Conservation (phyloP, 2,888 invertebrate genomes). For the Dorcus parallelipipedus region DNA sequence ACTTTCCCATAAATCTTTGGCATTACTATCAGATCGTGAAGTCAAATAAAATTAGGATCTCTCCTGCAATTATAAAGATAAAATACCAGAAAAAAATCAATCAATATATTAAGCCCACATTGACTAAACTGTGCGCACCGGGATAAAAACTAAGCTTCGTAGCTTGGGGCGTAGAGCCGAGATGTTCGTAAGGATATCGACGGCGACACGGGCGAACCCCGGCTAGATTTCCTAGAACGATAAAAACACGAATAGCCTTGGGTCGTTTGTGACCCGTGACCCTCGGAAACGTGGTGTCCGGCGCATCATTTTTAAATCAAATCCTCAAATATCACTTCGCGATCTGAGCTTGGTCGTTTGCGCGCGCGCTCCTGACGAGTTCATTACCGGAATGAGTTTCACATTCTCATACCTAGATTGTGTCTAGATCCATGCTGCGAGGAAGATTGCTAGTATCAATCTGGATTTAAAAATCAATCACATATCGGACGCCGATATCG, state of each 20-base stretch:
- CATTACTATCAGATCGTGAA: slow-evolving; percentile 22
- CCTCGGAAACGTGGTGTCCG: slow-evolving; percentile 7
- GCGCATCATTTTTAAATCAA: background rate
- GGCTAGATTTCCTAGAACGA: slow-evolving; percentile 22
- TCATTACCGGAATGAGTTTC: slow-evolving; percentile 23
- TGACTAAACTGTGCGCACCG: slow-evolving; percentile 4
- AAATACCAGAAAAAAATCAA: slow-evolving; percentile 14
- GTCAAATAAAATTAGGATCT: background rate
- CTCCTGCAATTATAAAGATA: slow-evolving; percentile 10
- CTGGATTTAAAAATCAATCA: slow-evolving; percentile 36
- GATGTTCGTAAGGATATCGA: slow-evolving; percentile 3
- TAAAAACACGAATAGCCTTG: slow-evolving; percentile 22
- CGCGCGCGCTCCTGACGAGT: slow-evolving; percentile 16
- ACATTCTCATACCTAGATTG: slow-evolving; percentile 15
- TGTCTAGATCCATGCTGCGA: slow-evolving; percentile 34
- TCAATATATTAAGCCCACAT: slow-evolving; percentile 16
- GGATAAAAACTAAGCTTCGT: background rate
- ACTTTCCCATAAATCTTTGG: slow-evolving; percentile 31
- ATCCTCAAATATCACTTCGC: too few relatives aligned
- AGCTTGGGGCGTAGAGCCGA: background rate
- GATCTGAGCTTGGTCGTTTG: too few relatives aligned
- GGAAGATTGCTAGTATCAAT: slow-evolving; percentile 33
- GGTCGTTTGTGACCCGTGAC: slow-evolving; percentile 19
- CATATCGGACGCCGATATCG: slow-evolving; percentile 26
- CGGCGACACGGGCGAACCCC: slow-evolving; percentile 6